Base-by-base conservation (phyloP, 2,888 invertebrate species). In the Pyrgus malvae region DNA sequence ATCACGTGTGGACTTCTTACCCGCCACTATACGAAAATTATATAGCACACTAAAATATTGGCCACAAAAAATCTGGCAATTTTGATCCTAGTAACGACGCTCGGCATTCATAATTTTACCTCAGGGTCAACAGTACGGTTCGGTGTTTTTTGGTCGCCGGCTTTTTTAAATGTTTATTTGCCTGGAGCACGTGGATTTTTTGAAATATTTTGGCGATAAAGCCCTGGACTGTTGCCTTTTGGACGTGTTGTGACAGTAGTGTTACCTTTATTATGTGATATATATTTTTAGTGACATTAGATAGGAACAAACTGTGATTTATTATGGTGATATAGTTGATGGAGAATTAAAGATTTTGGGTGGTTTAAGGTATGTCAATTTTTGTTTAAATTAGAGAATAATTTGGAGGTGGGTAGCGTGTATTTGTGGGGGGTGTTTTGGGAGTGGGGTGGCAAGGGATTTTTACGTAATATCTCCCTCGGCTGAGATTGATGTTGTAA, bases 241-340 rank as follows among this genome's bases (percentile, higher is more conserved):
- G 81, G 82, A 84, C 88, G 89, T 89, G 90, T 90, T 90, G 90
- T 90, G 89, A 90, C 87, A 67, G 67, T 83, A 83, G 87, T 88
- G 90, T 85, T 88, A 88, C 86, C 86, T 70, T 75, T 75, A 83
- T 81, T 80, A 87, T 90, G 89, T 90, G 90, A 90, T 90, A 87
- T 85, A 71, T 81, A 69, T 70, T 71, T 80, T 82, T 85, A 86
- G 86, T 88, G 90, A 88, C 89, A 79, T 79, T 76, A 81, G 72
- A 78, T 87, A 88, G 73, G 80, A 88, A 86, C 87, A 80, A 88
- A 88, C 90, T 90, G 90, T 90, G 90, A 90, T 90, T 85, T 84
- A 80, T 74, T 78, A 80, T 83, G 85, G 90, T 90, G 90, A 90
- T 90, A 89, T 77, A 76, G 74, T 78, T 81, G 87, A 83, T 80